Conservation (phyloP, 2,797 vertebrate species). For the Danio tinwini region DNA sequence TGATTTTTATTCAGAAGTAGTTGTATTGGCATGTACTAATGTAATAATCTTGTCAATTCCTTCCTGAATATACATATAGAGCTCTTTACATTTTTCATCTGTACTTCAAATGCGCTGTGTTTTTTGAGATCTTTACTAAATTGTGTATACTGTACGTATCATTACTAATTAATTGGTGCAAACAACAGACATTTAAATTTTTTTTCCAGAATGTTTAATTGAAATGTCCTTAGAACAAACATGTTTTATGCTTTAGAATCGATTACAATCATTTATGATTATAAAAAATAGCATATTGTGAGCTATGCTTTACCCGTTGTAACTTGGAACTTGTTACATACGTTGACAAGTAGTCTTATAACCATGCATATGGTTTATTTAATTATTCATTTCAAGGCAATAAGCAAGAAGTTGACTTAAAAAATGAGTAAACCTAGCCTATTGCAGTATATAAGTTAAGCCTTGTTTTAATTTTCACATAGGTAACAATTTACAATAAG, state of each 20-base stretch:
- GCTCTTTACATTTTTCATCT: background rate
- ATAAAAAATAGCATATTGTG: too few species aligned
- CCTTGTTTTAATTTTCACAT: background rate
- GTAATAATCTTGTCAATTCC: background rate
- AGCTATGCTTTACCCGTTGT: too few species aligned
- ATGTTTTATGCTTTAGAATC: background rate
- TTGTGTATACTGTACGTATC: background rate
- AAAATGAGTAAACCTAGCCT: too few species aligned
- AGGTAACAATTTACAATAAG: too few species aligned
- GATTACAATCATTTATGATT: too few species aligned
- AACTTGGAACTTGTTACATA: too few species aligned
- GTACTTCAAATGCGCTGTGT: background rate
- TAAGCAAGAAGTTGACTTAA: too few species aligned
- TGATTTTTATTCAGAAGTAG: background rate
- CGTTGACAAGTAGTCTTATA: too few species aligned
- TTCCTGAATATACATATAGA: background rate
- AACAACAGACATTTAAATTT: background rate
- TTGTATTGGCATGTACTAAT: background rate
- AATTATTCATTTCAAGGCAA: too few species aligned
- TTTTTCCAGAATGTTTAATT: background rate
- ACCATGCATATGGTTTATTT: too few species aligned
- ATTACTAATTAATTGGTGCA: too few species aligned
- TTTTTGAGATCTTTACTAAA: background rate
- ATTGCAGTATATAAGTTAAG: background rate
- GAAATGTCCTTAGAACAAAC: background rate